Evolutionary conservation across 2,113 vertebrate genomes (phyloP).

Genomic region (Regulus satrapa): DNA sequence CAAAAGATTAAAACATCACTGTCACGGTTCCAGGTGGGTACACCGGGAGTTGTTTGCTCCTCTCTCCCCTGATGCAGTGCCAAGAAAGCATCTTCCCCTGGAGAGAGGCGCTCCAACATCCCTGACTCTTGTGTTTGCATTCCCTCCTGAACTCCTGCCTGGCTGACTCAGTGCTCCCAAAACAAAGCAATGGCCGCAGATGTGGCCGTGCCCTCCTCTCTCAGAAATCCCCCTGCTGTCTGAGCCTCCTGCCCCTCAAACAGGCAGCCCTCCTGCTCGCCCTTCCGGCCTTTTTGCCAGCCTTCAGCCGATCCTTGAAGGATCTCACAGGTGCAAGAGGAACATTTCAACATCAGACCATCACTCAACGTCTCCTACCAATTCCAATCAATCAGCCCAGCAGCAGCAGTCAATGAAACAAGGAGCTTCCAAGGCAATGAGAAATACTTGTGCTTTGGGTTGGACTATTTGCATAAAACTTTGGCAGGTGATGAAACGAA

Average conservation of each 20-base stretch:
- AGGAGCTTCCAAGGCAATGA: neutral
- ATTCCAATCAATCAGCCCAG: constrained; percentile 30
- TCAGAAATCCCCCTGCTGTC: neutral
- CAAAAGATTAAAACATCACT: neutral
- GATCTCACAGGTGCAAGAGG: neutral
- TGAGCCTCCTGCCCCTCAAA: neutral
- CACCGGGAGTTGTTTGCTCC: neutral
- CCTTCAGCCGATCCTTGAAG: neutral
- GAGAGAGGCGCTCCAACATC: neutral
- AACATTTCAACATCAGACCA: neutral
- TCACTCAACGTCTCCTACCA: neutral
- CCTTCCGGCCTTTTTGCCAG: neutral
- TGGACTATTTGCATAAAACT: constrained; percentile 44
- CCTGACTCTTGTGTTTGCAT: neutral
- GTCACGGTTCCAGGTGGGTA: neutral
- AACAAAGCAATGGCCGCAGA: neutral
- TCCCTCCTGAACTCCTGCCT: neutral
- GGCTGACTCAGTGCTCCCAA: neutral
- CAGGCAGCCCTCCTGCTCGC: neutral
- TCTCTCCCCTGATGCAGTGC: neutral
- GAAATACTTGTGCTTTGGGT: constrained; percentile 11
- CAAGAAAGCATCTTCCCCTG: neutral
- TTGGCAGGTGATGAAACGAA: constrained; percentile 54
- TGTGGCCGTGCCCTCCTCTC: neutral
- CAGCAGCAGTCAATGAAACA: neutral